Evolutionary conservation across 2,797 vertebrate genomes (phyloP).

Genomic region (Molothrus ater): DNA sequence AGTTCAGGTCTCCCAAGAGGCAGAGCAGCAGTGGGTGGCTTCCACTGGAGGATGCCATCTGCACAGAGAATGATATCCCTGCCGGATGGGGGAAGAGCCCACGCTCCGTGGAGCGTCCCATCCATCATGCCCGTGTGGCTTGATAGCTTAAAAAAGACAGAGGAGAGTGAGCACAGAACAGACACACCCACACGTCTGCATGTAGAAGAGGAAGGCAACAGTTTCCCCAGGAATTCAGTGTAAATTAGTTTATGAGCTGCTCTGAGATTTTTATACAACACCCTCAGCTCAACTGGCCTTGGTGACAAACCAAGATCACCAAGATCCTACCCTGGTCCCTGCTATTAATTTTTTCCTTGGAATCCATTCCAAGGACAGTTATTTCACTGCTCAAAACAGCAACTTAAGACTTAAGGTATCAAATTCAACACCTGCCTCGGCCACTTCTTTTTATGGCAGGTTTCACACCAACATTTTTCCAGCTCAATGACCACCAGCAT

Average conservation of each 20-base stretch:
- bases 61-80: background rate
- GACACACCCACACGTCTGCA: conserved; percentile 48
- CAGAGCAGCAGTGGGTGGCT: conserved; percentile 53
- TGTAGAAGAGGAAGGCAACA: conserved; percentile 13
- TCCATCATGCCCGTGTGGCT: background rate
- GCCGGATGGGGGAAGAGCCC: conserved; percentile 23
- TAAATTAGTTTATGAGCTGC: background rate
- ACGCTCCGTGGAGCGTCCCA: background rate
- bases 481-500: background rate
- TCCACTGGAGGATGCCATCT: conserved; percentile 36
- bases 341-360: background rate
- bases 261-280: background rate
- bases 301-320: background rate
- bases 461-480: background rate
- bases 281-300: background rate
- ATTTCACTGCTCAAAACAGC: background rate
- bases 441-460: background rate
- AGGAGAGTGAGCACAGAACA: background rate
- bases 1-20: conserved; percentile 24
- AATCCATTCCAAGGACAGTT: background rate
- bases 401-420: background rate
- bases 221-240: background rate
- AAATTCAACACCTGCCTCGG: conserved; percentile 4
- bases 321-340: background rate
- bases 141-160: conserved; percentile 29